A percentile compares a stretch with the other conserved stretches of the same genome.
Evolutionary conservation across 2,797 vertebrate genomes (phyloP).

Genomic region (Nannoperca australis): DNA sequence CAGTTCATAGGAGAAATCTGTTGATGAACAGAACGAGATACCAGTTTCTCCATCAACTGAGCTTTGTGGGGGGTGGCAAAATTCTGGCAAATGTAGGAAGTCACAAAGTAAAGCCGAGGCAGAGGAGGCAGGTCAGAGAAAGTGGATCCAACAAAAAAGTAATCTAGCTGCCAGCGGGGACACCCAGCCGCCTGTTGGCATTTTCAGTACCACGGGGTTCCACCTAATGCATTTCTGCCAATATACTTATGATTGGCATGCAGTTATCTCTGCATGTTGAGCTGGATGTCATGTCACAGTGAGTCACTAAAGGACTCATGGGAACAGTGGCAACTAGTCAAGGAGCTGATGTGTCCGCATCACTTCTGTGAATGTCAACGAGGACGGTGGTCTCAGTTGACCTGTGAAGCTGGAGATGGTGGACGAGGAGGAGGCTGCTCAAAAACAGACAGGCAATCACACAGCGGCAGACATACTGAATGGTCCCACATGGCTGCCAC

Average conservation of each 20-base stretch:
- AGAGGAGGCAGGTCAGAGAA: constrained; percentile 44
- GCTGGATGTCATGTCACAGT: constrained; percentile 48
- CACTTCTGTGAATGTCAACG: constrained; percentile 71
- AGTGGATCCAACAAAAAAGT: constrained; percentile 60
- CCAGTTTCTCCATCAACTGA: constrained; percentile 36
- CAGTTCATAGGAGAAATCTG: constrained; percentile 6
- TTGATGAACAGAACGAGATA: constrained; percentile 30
- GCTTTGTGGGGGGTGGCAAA: constrained; percentile 36
- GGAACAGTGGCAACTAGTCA: constrained; percentile 55
- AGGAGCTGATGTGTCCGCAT: constrained; percentile 57
- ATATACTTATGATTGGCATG: constrained; percentile 65
- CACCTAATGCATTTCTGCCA: constrained; percentile 61
- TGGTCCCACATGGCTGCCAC: constrained; percentile 62
- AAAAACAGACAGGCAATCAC: constrained; percentile 61
- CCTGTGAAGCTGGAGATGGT: constrained; percentile 52
- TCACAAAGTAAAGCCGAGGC: constrained; percentile 47
- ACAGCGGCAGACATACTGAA: constrained; percentile 67
- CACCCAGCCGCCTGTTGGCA: constrained; percentile 51
- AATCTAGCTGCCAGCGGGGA: constrained; percentile 61
- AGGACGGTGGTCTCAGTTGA: constrained; percentile 68
- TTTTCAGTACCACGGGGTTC: constrained; percentile 53
- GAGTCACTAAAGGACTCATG: constrained; percentile 46
- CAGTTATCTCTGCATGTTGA: constrained; percentile 56
- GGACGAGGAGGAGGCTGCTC: constrained; percentile 37
- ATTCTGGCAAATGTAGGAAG: constrained; percentile 47